Evolutionary conservation across 2,888 invertebrate species (phyloP).

Genomic region (Macrophya annulata): DNA sequence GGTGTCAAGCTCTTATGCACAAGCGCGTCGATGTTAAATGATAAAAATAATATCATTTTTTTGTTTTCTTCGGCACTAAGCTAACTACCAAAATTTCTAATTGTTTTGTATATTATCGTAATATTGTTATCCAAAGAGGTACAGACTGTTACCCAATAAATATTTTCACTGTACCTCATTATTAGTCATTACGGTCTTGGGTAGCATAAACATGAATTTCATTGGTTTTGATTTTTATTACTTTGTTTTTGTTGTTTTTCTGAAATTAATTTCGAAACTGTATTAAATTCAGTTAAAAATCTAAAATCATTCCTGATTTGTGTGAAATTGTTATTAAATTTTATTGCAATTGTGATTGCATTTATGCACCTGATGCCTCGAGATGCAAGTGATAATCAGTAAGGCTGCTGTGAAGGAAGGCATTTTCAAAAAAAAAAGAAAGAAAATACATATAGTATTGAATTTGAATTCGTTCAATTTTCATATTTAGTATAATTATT

Average conservation of each 20-base stretch:
- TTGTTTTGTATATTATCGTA: constrained; percentile 10
- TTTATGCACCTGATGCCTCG: constrained; percentile 13
- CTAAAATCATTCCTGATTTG: constrained; percentile 38
- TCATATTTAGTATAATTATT: constrained; percentile 43
- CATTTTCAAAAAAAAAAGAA: constrained; percentile 47
- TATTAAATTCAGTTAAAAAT: constrained; percentile 8
- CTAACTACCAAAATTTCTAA: constrained; percentile 51
- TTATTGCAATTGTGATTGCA: constrained; percentile 24
- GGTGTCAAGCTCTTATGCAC: constrained; percentile 38
- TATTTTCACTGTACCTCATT: constrained; percentile 25
- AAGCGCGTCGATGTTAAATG: constrained; percentile 1
- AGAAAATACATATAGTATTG: background rate
- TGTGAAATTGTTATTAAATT: background rate
- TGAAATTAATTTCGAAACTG: background rate
- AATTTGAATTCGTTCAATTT: constrained; percentile 37
- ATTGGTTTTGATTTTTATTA: constrained; percentile 6
- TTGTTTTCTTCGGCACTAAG: constrained; percentile 28
- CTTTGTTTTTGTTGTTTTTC: background rate
- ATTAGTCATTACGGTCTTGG: background rate
- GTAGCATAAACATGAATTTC: background rate
- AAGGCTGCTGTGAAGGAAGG: constrained; percentile 16
- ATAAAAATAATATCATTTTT: constrained; percentile 17
- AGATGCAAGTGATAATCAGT: constrained; percentile 50
- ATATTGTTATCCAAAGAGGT: constrained; percentile 40
- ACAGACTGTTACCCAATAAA: constrained; percentile 30